Base-by-base conservation (phyloP, 1,140 invertebrate genomes). In the Conus ventricosus region DNA sequence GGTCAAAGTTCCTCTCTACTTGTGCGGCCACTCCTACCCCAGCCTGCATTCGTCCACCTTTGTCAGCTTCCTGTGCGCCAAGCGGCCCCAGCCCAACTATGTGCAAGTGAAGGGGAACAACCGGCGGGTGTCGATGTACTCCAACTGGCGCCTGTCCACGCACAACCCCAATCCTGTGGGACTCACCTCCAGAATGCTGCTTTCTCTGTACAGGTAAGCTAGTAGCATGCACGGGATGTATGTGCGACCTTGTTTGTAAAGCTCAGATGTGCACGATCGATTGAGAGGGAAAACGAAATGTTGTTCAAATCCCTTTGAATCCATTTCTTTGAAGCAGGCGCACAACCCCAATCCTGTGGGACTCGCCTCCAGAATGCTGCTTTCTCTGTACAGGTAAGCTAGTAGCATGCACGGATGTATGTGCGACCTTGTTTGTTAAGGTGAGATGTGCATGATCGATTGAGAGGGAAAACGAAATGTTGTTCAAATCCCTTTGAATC, bases 101-200 rank as follows among this genome's bases (percentile, higher is more conserved):
- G 98, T 99, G 71, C 95, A 95, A 20, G 87, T 91, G 17, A 96
- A 97, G 91, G 95, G 95, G 11, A 97, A 96, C 1, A 97, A 98
- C 93, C 97, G 98, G 90, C 98, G 97, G 92, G 95, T 99, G 71
- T 99, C 98, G 23, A 99, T 99, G 98, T 99, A 99, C 93, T 99
- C 98, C 15, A 99, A 99, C 94, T 99, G 99, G 99, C 97, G 98
- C 95, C 95, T 96, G 90, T 90, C 94, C 39, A 90, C 93, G 27
- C 91, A 92, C 84, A 96, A 91, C 91, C 96, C 97, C 83, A 97
- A 97, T 95, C 96, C 96, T 15, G 94, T 96, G 60, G 97, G 97
- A 82, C 95, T 98, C 91, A 96, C 96, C 78, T 96, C 97, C 17
- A 96, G 96, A 88, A 95, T 96, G 94, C 96, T 97, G 81, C 96